phyloP scores from a whole-genome alignment of 2,888 invertebrate genomes.

The Thecophora atra region DNA sequence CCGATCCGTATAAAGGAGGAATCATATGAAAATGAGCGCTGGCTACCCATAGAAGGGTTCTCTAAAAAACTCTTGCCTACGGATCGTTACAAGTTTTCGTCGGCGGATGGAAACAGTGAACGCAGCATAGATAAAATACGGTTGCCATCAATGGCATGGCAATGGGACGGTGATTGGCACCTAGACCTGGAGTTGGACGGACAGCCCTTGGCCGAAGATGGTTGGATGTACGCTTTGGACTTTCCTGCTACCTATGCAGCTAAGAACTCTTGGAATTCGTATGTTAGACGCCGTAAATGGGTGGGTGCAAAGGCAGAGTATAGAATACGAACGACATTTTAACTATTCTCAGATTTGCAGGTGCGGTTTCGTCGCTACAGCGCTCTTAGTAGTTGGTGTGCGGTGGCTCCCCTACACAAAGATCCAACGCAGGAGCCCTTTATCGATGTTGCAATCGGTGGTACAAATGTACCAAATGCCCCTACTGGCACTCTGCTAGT shows the following conservation, averaged over 20 bases:
- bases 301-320: conserved; percentile 64
- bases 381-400: conserved; percentile 93
- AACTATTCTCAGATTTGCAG: conserved; percentile 35
- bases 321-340: not conserved
- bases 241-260: conserved; percentile 85
- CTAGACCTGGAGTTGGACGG: conserved; percentile 85
- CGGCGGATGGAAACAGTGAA: conserved; percentile 81
- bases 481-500: conserved; percentile 80
- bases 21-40: conserved; percentile 92
- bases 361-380: conserved; percentile 82
- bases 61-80: conserved; percentile 85
- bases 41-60: conserved; percentile 91
- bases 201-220: conserved; percentile 87
- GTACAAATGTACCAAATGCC: conserved; percentile 82
- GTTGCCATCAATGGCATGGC: conserved; percentile 94
- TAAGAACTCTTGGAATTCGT: conserved; percentile 88
- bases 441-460: conserved; percentile 89
- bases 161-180: conserved; percentile 96
- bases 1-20: conserved; percentile 91
- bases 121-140: conserved; percentile 82
- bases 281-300: conserved; percentile 90
- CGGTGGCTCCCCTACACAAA: conserved; percentile 86
- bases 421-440: conserved; percentile 92
- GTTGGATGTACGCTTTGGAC: conserved; percentile 93
- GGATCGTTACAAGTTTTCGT: conserved; percentile 87